These are phyloP conservation scores for Ornithorhynchus anatinus DNA, from an alignment of 2,113 vertebrate genomes.

Conservation along the genomic window DNA sequence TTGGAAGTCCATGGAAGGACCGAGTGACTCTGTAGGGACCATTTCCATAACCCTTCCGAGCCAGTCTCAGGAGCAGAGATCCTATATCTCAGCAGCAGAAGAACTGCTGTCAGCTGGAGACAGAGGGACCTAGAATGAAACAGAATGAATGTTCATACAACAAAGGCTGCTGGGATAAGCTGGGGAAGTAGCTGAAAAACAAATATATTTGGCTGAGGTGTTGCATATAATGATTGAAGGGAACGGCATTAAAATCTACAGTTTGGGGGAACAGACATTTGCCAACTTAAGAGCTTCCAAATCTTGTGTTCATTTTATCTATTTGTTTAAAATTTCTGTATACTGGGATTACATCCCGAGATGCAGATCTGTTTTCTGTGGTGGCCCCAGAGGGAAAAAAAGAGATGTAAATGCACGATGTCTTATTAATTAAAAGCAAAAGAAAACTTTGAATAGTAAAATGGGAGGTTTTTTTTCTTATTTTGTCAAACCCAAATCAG, in stretches of 20 bases:
- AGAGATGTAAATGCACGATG: not conserved
- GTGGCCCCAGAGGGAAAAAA: not conserved
- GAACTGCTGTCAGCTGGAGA: constrained; percentile 21
- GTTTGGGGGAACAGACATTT: constrained; percentile 21
- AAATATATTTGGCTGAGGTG: constrained; percentile 45
- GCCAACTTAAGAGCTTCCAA: constrained; percentile 46
- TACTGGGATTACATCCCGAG: constrained; percentile 13
- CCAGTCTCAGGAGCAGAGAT: not conserved
- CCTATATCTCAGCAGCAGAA: not conserved
- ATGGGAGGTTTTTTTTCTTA: not conserved
- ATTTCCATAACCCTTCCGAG: not conserved
- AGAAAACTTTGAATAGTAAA: not conserved
- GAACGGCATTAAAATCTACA: constrained; percentile 53
- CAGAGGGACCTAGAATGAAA: constrained; percentile 30
- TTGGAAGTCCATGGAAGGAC: not conserved
- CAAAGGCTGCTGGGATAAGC: constrained; percentile 47
- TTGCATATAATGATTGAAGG: constrained; percentile 49
- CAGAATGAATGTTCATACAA: constrained; percentile 61
- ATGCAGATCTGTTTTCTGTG: not conserved
- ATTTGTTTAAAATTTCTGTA: constrained; percentile 16
- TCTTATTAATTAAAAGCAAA: too few species aligned
- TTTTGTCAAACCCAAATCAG: not conserved
- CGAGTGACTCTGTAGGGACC: not conserved
- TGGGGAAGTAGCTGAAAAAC: constrained; percentile 60
- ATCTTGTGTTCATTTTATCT: constrained; percentile 24